Evolutionary conservation across 2,888 invertebrate genomes (phyloP), one percentile per base, ranked within the genome.

Genomic region (Pachliopta kotzebuea): DNA sequence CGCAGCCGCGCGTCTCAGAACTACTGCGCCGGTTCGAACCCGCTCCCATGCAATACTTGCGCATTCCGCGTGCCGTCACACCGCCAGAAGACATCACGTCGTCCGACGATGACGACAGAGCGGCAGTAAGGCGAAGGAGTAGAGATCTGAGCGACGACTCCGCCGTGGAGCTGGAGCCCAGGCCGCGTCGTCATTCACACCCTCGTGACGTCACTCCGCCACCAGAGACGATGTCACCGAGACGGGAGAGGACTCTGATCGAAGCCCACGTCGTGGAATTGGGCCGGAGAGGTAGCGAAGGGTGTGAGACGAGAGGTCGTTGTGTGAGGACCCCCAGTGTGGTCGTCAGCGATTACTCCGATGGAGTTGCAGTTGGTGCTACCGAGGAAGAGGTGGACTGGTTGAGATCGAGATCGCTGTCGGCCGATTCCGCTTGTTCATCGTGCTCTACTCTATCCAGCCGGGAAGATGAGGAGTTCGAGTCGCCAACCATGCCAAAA

Each of bases 261-360:
- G 89, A 94, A 90, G 80, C 89, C 88, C 78, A 92, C 90, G 77
- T 94, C 88, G 86, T 94, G 88, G 78, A 93, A 73, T 78, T 90
- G 68, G 93, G 93, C 50, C 87, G 93, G 76, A 80, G 93, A 64
- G 85, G 89, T 53, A 90, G 90, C 73, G 91, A 91, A 71, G 91
- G 92, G 71, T 78, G 85, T 69, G 88, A 89, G 75, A 82, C 90
- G 70, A 77, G 93, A 69, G 91, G 86, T 73, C 76, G 90, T 75
- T 96, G 94, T 74, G 95, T 96, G 83, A 88, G 96, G 66, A 96
- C 96, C 0, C 97, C 97, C 0, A 96, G 96, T 63, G 96, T 97
- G 56, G 96, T 97, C 4, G 96, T 97, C 53, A 96, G 96, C 76
- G 97, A 97, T 81, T 96, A 96, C 77, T 96, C 96, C 0, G 96